Evolutionary conservation across 1,140 invertebrate species (phyloP).

Genomic region (Sipha flava): DNA sequence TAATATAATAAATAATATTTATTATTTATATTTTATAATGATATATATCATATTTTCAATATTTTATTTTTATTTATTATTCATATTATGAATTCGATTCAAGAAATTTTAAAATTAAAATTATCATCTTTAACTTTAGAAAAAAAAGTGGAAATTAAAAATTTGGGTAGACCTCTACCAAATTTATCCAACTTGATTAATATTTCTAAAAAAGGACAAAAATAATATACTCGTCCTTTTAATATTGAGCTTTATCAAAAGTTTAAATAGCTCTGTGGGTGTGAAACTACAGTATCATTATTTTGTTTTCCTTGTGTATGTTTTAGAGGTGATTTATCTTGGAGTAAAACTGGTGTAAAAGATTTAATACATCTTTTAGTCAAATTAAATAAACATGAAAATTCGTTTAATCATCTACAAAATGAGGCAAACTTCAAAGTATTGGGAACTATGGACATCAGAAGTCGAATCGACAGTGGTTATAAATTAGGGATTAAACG

Average conservation of each 20-base stretch:
- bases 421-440: neutral
- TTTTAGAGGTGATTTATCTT: neutral
- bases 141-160: neutral
- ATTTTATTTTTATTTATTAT: neutral
- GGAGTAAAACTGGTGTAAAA: neutral
- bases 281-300: neutral
- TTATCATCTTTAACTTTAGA: neutral
- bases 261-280: neutral
- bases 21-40: too few species aligned
- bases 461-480: neutral
- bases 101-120: neutral
- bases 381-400: slow-evolving; percentile 3
- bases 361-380: neutral
- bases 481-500: neutral
- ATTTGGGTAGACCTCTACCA: neutral
- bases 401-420: neutral
- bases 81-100: neutral
- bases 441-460: neutral
- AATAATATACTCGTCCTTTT: neutral
- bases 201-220: neutral
- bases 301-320: slow-evolving; percentile 6
- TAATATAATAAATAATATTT: too few species aligned
- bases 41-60: too few species aligned
- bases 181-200: neutral
- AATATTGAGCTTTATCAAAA: neutral